Conservation (phyloP, 2,888 invertebrate species). For the Poecilus cupreus region DNA sequence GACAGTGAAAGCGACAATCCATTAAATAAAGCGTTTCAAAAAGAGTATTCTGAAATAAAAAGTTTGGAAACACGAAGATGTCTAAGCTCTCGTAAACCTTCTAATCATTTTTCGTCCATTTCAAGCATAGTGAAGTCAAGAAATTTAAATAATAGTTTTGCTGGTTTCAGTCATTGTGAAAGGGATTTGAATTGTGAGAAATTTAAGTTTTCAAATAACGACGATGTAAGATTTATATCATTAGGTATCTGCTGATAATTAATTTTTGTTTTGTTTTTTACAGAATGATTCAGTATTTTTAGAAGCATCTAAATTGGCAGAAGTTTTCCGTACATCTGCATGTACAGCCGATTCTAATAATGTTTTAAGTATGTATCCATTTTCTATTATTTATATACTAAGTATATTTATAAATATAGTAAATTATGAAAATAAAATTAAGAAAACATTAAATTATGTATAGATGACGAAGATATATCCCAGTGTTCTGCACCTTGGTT, state of each 20-base stretch:
- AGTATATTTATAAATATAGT: too few species aligned
- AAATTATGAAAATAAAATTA: not conserved
- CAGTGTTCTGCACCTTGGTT: constrained; percentile 34
- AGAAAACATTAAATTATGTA: not conserved
- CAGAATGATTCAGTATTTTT: constrained; percentile 53
- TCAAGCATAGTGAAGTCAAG: not conserved
- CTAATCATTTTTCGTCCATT: not conserved
- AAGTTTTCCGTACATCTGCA: constrained; percentile 6
- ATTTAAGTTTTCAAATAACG: not conserved
- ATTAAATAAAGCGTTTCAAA: constrained; percentile 19
- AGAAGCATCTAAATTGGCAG: constrained; percentile 26
- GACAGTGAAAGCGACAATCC: not conserved
- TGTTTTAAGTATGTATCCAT: not conserved
- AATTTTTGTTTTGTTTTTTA: not conserved
- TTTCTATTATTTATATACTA: too few species aligned
- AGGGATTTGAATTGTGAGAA: not conserved
- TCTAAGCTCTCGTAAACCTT: constrained; percentile 23
- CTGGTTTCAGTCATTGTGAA: constrained; percentile 4
- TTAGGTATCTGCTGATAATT: not conserved
- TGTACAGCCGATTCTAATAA: not conserved
- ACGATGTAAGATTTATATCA: constrained; percentile 5
- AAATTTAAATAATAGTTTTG: constrained; percentile 42
- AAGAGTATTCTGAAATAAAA: not conserved
- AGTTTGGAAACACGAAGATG: constrained; percentile 1
- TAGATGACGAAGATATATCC: constrained; percentile 39